Evolutionary conservation across 2,113 vertebrate species (phyloP).

Genomic region (Perca fluviatilis): DNA sequence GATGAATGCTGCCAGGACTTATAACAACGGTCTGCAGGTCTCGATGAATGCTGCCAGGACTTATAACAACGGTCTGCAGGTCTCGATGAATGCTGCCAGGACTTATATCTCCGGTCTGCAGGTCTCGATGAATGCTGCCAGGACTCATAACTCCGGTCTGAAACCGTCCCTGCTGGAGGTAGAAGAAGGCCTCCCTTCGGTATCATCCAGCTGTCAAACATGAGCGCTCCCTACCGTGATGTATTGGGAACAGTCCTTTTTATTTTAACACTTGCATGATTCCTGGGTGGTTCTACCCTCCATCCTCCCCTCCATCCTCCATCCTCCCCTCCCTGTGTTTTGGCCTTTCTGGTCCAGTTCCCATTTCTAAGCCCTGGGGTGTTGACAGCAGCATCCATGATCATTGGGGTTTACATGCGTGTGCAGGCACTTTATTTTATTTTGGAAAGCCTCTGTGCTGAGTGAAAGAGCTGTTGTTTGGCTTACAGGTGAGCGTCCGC

Average conservation of each 20-base stretch:
- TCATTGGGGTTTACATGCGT: conserved; percentile 47
- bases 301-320: neutral
- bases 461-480: neutral
- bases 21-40: neutral
- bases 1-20: neutral
- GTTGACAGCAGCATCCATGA: conserved; percentile 70
- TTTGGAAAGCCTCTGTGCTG: neutral
- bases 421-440: conserved; percentile 11
- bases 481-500: conserved; percentile 60
- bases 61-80: neutral
- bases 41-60: neutral
- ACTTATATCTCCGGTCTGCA: neutral
- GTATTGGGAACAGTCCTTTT: conserved; percentile 40
- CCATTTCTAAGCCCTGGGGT: conserved; percentile 65
- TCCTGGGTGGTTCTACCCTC: conserved; percentile 35
- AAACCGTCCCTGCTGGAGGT: conserved; percentile 15
- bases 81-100: conserved; percentile 22
- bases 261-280: no score
- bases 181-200: conserved; percentile 12
- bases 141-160: neutral
- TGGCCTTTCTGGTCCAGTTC: conserved; percentile 74
- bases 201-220: conserved; percentile 62
- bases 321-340: conserved; percentile 39
- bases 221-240: conserved; percentile 41
- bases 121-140: conserved; percentile 4